Conservation (phyloP, 2,113 vertebrate species). For the Electrona antarctica region DNA sequence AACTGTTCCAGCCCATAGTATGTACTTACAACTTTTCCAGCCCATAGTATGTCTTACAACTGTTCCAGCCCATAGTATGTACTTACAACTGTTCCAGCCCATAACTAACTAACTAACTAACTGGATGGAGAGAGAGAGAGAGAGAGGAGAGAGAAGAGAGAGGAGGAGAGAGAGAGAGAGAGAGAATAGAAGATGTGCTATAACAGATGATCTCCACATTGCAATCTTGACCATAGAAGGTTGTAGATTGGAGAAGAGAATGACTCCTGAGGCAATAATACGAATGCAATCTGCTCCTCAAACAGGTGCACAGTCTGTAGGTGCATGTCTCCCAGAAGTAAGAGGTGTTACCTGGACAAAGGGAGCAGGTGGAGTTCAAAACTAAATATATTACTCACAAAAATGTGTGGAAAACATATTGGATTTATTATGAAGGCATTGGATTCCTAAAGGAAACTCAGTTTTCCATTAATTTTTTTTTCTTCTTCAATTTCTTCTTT, state of each 20-base stretch:
- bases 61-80: too few species aligned
- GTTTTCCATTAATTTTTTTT: background rate
- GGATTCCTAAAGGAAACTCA: slow-evolving; percentile 14
- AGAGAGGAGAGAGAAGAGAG: background rate
- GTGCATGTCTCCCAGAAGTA: background rate
- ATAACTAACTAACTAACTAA: too few species aligned
- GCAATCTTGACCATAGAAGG: slow-evolving; percentile 18
- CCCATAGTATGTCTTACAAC: too few species aligned
- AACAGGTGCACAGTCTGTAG: slow-evolving; percentile 1
- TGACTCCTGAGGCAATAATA: slow-evolving; percentile 45
- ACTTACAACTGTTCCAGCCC: too few species aligned
- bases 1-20: too few species aligned
- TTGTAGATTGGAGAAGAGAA: slow-evolving; percentile 40
- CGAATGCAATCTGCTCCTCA: slow-evolving; percentile 39
- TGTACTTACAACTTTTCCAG: too few species aligned
- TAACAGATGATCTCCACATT: slow-evolving; percentile 28
- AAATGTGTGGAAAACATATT: slow-evolving; percentile 27
- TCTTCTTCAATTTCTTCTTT: background rate
- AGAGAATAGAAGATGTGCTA: slow-evolving; percentile 1
- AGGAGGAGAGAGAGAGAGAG: slow-evolving; percentile 2
- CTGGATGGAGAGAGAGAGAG: background rate
- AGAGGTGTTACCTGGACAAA: slow-evolving; percentile 16
- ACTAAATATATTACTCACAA: slow-evolving; percentile 34
- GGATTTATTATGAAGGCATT: slow-evolving; percentile 34
- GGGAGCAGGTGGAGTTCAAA: slow-evolving; percentile 55